Base-by-base conservation (phyloP, 2,888 invertebrate genomes). In the Sipha maydis region DNA sequence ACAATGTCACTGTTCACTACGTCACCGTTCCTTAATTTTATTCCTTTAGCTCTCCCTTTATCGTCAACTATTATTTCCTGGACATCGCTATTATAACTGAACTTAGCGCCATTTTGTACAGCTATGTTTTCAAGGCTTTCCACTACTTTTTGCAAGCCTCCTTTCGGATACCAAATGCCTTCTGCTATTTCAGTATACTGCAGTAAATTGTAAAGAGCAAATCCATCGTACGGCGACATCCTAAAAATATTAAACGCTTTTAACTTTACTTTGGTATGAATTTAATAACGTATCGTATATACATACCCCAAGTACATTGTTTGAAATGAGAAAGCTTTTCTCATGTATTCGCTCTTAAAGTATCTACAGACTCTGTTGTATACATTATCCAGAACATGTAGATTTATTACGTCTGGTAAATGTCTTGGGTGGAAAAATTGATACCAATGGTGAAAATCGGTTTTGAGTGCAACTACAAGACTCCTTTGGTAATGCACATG, bases 161-260 rank as follows among this genome's bases (percentile, higher is more conserved):
- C 88, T 75, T 75, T 82, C 25, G 88, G 88, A n/a, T 88, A 88
- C 88, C 88, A 88, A 19, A 88, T 82, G 8, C 88, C 88, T 48
- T 88, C 88, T 17, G 67, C 80, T 75, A 88, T 56, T 34, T 88
- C 88, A 3, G 82, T 88, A n/a, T 82, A 88, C 34, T 88, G 88
- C 34, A 88, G 21, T 31, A 88, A 61, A 34, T 11, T 88, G 28
- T 88, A 88, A 0, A 82, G 88, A 31, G 82, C 88, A 3, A 82
- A 41, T 0, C 80, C 88, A 21, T 88, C 88, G 14, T 76, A 88
- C 4, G 88, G 88, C 1, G 88, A 88, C 88, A 88, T 88, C 67
- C 88, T 88, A 28, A 25, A 84, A 41, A 31, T 8, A 84, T 69
- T 67, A 25, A 38, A 61, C 0, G 9, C 3, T 38, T 1, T 34